Conservation (phyloP, 2,113 vertebrate genomes). For the Rafetus swinhoei region DNA sequence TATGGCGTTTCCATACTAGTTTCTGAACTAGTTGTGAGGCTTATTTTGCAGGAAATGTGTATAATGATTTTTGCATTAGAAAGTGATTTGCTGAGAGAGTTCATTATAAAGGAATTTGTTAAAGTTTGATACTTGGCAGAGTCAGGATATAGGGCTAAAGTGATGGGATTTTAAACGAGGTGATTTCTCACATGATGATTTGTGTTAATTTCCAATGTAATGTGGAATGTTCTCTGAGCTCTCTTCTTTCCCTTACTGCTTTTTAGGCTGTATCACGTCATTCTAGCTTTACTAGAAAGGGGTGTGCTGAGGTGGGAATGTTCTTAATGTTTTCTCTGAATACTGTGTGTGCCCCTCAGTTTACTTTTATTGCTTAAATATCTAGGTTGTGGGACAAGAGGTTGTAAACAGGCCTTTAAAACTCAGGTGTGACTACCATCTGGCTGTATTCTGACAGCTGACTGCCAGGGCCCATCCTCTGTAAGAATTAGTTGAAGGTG, state of each 20-base stretch:
- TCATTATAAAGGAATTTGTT: background rate
- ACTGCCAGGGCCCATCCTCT: no score
- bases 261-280: background rate
- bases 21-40: background rate
- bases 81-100: background rate
- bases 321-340: no score
- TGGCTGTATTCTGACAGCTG: no score
- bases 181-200: background rate
- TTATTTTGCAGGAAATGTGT: background rate
- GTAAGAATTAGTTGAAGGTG: no score
- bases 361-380: no score
- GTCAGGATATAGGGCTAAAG: background rate
- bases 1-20: background rate
- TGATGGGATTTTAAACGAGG: background rate
- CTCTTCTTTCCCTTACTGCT: background rate
- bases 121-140: background rate
- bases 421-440: no score
- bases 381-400: no score
- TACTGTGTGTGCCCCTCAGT: no score
- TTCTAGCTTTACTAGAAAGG: background rate
- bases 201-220: background rate
- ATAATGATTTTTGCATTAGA: background rate
- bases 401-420: no score
- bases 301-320: no score
- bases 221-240: background rate